phyloP scores from a whole-genome alignment of 2,797 vertebrate species.

The Trachurus trachurus region DNA sequence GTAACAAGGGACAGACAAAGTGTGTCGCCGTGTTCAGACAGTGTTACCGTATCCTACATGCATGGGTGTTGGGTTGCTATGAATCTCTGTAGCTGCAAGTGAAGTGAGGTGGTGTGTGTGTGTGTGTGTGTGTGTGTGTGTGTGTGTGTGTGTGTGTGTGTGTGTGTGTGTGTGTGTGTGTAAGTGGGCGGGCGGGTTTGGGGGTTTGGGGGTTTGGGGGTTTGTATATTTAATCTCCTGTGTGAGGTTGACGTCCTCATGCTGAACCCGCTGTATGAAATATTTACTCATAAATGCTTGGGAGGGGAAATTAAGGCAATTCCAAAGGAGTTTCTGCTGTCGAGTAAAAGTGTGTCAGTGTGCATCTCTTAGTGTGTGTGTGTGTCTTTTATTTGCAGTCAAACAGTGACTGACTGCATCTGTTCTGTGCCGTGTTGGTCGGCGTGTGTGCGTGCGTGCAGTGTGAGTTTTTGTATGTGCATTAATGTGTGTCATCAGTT shows the following conservation, averaged over 20 bases:
- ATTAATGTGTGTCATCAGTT: slow-evolving; percentile 74
- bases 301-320: slow-evolving; percentile 56
- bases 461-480: slow-evolving; percentile 40
- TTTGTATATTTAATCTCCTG: slow-evolving; percentile 40
- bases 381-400: slow-evolving; percentile 40
- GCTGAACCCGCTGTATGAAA: slow-evolving; percentile 62
- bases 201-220: background rate
- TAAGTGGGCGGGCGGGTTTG: no score
- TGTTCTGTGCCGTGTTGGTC: slow-evolving; percentile 31
- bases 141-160: background rate
- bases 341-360: slow-evolving; percentile 27
- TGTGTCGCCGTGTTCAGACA: slow-evolving; percentile 58
- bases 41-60: slow-evolving; percentile 15
- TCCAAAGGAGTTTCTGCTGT: slow-evolving; percentile 39
- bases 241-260: slow-evolving; percentile 44
- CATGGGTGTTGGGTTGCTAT: background rate
- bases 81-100: slow-evolving; percentile 19
- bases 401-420: slow-evolving; percentile 46
- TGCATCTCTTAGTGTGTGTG: slow-evolving; percentile 13
- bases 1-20: slow-evolving; percentile 67
- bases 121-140: no score
- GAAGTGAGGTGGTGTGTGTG: slow-evolving; percentile 19
- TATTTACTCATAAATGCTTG: slow-evolving; percentile 49
- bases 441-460: slow-evolving; percentile 36
- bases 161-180: background rate